Conservation (phyloP, 2,888 invertebrate genomes). For the Cosmorhoe ocellata region DNA sequence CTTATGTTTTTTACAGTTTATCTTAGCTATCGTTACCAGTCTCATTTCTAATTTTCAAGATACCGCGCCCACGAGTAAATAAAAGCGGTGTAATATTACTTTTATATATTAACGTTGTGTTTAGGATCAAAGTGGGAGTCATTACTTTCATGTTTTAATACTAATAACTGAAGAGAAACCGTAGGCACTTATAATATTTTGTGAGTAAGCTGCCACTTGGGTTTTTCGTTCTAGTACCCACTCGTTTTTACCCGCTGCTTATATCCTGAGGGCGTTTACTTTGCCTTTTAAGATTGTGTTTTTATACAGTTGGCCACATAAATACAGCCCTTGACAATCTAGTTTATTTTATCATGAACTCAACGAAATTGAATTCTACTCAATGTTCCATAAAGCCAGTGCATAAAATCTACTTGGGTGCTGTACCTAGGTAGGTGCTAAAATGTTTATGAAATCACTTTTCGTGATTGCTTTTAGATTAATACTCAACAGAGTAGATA, state of each 20-base stretch:
- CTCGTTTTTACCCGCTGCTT: constrained; percentile 38
- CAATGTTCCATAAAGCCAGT: constrained; percentile 45
- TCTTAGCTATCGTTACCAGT: neutral
- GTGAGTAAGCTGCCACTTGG: constrained; percentile 34
- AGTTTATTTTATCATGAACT: constrained; percentile 58
- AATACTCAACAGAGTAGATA: constrained; percentile 16
- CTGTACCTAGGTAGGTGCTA: too few species aligned
- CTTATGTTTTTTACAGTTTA: constrained; percentile 8
- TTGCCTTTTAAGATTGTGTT: constrained; percentile 52
- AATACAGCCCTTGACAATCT: constrained; percentile 54
- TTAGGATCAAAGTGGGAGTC: constrained; percentile 12
- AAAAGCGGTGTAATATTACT: too few species aligned
- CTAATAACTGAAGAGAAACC: constrained; percentile 33
- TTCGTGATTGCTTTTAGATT: constrained; percentile 35
- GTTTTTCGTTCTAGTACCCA: constrained; percentile 36
- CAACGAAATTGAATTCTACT: constrained; percentile 54
- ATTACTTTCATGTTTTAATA: constrained; percentile 25
- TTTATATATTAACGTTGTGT: neutral
- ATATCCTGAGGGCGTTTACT: constrained; percentile 50
- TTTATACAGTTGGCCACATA: constrained; percentile 53
- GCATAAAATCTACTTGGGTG: constrained; percentile 48
- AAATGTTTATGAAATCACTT: constrained; percentile 50
- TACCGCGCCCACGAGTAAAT: too few species aligned
- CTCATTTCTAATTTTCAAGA: neutral
- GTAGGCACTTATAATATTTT: constrained; percentile 39